Conservation (phyloP, 2,113 vertebrate genomes). For the Myiagra hebetior region DNA sequence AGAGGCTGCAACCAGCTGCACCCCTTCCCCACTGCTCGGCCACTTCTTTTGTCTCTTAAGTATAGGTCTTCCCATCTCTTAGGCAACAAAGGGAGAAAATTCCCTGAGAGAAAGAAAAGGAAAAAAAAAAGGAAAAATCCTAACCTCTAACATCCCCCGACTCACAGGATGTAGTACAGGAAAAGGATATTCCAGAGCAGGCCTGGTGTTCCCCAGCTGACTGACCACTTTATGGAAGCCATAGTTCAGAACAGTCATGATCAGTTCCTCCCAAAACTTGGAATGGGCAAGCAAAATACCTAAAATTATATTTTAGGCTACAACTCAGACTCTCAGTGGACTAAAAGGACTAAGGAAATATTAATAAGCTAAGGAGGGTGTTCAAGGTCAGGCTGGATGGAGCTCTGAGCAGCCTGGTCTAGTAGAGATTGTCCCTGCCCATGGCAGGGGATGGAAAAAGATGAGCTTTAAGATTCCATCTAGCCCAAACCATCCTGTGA, state of each 20-base stretch:
- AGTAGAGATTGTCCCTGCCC: background rate
- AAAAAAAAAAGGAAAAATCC: background rate
- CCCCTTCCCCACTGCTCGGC: background rate
- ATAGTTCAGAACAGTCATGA: background rate
- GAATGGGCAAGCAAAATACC: background rate
- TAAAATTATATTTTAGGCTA: background rate
- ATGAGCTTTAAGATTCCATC: background rate
- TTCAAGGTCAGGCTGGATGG: background rate
- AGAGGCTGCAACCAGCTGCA: background rate
- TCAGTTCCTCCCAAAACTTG: background rate
- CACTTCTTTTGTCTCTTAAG: background rate
- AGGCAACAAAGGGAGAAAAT: background rate
- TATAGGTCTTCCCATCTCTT: accelerated
- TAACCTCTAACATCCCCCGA: background rate
- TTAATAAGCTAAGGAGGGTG: background rate
- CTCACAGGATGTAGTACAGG: background rate
- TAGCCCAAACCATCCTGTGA: background rate
- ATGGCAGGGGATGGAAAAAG: background rate
- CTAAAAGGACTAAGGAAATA: background rate
- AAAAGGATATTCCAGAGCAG: background rate
- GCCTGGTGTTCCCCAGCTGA: background rate
- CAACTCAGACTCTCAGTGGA: background rate
- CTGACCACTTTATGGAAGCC: background rate
- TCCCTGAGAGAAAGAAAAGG: background rate
- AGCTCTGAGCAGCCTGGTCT: background rate